Base-by-base conservation (phyloP, 2,888 invertebrate genomes). In the Drosophila subsilvestris region DNA sequence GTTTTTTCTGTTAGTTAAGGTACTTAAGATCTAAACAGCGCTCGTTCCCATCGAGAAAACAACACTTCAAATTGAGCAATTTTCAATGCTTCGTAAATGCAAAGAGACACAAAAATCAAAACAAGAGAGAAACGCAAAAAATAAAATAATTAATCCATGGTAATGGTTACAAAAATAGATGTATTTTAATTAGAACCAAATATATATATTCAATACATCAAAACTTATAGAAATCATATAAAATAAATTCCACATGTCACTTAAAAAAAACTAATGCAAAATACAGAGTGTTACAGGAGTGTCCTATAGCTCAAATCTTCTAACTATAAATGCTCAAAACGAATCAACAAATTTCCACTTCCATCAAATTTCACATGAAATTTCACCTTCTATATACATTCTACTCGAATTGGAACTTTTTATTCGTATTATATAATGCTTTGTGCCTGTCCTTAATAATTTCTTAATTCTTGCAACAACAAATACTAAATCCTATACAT, bases 11-110 rank as follows among this genome's bases (percentile, higher is more conserved):
- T 56, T 57, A 68, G 63, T 60, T 88, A 75, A 88, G 85, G 88
- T 85, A 85, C 88, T 88, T 85, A 86, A 78, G 51, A 79, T 69
- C 74, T 84, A 86, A 71, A 74, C 80, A 80, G 71, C 74, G 60
- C 47, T 22, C 54, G 14, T 44, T 44, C 56, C 48, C 66, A 12
- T 50, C 45, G 25, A 42, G 7, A 14, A 55, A 37, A 48, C 55
- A 63, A 49, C 37, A 48, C 50, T 29, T 17, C 27, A 57, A 62
- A 42, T 82, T 83, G 83, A 83, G 83, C 83, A 88, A 69, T 45
- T 70, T 27, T 56, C 48, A 37, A 51, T 67, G 43, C 25, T 56
- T 66, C 8, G 8, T 27, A 32, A 56, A 76, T 58, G 49, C 47
- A 44, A 37, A 49, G 32, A 37, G 6, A 67, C 43, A 55, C 48